Percentiles rank a stretch among this genome's conserved stretches.
Evolutionary conservation across 2,888 invertebrate genomes (phyloP).

Genomic region (Pristionchus maxplancki): DNA sequence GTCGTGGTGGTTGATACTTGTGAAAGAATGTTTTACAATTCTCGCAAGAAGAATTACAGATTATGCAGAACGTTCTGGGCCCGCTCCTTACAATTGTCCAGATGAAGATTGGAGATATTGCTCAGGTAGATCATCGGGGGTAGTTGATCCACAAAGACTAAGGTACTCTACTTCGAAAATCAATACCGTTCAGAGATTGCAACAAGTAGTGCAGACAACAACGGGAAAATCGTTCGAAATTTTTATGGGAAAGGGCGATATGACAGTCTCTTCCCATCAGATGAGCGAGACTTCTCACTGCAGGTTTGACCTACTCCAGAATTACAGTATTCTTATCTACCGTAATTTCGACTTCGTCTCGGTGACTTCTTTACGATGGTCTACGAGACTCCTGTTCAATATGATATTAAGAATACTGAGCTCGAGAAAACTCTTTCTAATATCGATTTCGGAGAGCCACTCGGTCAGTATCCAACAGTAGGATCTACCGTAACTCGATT

Average conservation of each 20-base stretch:
- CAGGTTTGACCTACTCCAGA: background rate
- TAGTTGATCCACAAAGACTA: background rate
- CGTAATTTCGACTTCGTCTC: background rate
- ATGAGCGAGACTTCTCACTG: slow-evolving; percentile 46
- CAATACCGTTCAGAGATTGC: slow-evolving; percentile 48
- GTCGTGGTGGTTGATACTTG: too few relatives aligned
- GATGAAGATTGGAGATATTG: slow-evolving; percentile 39
- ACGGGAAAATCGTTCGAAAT: slow-evolving; percentile 28
- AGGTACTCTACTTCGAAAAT: too few relatives aligned
- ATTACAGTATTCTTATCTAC: background rate
- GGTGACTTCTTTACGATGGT: background rate
- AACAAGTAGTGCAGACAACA: background rate
- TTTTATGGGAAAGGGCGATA: slow-evolving; percentile 36
- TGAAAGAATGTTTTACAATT: background rate
- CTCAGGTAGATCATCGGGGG: slow-evolving; percentile 15
- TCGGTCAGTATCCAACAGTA: background rate
- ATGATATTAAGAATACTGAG: slow-evolving; percentile 10
- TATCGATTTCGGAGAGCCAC: slow-evolving; percentile 45
- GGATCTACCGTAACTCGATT: background rate
- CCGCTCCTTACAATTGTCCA: background rate
- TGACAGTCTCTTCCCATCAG: slow-evolving; percentile 15
- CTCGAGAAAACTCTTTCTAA: slow-evolving; percentile 3
- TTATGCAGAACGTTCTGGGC: slow-evolving; percentile 3
- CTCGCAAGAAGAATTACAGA: background rate
- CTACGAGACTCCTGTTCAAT: slow-evolving; percentile 38